phyloP scores from a whole-genome alignment of 2,888 invertebrate species.

The Ditula angustiorana region DNA sequence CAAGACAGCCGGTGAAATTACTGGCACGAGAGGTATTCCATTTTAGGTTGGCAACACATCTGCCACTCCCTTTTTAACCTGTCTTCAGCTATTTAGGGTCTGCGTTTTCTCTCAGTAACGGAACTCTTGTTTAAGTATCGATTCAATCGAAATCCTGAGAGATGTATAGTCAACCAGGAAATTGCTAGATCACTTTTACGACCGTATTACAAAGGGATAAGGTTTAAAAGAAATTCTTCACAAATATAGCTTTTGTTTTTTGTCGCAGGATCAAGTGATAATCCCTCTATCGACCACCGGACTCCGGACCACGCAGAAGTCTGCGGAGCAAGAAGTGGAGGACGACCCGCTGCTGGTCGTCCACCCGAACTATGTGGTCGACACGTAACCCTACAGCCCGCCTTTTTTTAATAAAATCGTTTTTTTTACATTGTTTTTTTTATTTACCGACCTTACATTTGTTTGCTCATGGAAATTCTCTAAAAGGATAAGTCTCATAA shows the following conservation, averaged over 20 bases:
- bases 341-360: slow-evolving; percentile 96
- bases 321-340: slow-evolving; percentile 86
- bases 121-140: no score
- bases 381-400: slow-evolving; percentile 67
- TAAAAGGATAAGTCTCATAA: no score
- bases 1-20: no score
- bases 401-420: slow-evolving; percentile 44
- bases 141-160: no score
- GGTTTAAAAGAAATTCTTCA: neutral
- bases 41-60: no score
- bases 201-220: no score
- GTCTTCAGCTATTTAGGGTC: no score
- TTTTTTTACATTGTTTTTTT: slow-evolving; percentile 1
- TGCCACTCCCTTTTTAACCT: no score
- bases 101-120: no score
- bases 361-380: slow-evolving; percentile 97
- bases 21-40: no score
- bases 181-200: no score
- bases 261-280: slow-evolving; percentile 91
- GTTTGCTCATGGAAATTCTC: neutral
- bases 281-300: slow-evolving; percentile 89
- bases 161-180: no score
- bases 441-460: neutral
- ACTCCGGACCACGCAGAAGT: slow-evolving; percentile 78
- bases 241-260: neutral